Evolutionary conservation across 2,888 invertebrate species (phyloP), one percentile per base, ranked within the genome.

Genomic region (Gymnocheta viridis): DNA sequence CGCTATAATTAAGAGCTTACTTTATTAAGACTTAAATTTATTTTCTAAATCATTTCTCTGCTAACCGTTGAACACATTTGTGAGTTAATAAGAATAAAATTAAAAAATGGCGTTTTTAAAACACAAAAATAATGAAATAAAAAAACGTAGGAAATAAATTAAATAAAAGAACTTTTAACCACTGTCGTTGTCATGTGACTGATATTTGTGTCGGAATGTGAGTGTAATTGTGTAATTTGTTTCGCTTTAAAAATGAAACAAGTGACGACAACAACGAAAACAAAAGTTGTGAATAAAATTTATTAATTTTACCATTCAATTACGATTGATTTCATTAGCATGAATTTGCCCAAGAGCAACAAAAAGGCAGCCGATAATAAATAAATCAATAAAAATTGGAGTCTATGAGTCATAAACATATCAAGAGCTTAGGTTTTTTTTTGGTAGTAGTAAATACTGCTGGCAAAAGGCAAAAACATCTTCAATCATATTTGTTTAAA

Each of bases 161-260:
- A 51, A 69, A 60, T 19, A 79, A 67, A 76, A 70, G 35, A 80
- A 82, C n/a, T 38, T 73, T 76, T 47, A 82, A 62, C 41, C 41
- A 67, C 38, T 77, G 29, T 17, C 38, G 41, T 19, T 82, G 81
- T 86, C 86, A 86, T 85, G 80, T 86, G 86, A 86, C 85, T 85
- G 86, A 86, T 24, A 19, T 27, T 74, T 85, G 70, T 67, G 69
- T 79, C 17, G 66, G 47, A 69, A 77, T 81, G 17, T 58, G 44
- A 35, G 4, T 35, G 44, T 32, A 12, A 24, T 2, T 77, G n/a
- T 58, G 22, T 81, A 29, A n/a, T 14, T 79, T 60, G 35, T 35
- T 41, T 38, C 29, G 6, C 27, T 67, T 38, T 24, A 17, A 27
- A 49, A 78, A 56, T 27, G 64, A 24, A 76, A 66, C 38, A 56